Evolutionary conservation across 2,113 vertebrate species (phyloP).

Genomic region (Crocuta crocuta): DNA sequence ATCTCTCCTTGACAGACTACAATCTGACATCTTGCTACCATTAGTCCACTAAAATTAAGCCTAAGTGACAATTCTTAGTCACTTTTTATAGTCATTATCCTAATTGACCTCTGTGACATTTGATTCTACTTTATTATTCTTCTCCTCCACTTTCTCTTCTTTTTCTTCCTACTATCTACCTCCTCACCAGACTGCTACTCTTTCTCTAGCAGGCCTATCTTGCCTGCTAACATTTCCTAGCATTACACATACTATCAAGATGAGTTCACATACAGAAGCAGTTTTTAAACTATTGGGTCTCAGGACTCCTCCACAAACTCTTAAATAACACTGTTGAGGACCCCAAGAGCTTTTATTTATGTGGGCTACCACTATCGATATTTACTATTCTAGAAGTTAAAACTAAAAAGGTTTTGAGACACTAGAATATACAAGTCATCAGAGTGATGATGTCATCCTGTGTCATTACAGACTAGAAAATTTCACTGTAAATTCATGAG

Average conservation of each 20-base stretch:
- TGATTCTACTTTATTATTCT: neutral
- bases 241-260: neutral
- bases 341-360: neutral
- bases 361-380: neutral
- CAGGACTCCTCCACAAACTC: neutral
- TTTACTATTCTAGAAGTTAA: constrained; percentile 27
- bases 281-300: neutral
- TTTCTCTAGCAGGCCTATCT: neutral
- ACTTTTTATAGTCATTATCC: neutral
- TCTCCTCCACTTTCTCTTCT: neutral
- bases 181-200: neutral
- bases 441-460: neutral
- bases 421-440: neutral
- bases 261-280: neutral
- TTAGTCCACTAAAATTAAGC: constrained; percentile 8
- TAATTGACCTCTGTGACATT: neutral
- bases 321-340: neutral
- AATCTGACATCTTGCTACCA: neutral
- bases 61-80: constrained; percentile 21
- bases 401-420: neutral
- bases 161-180: neutral
- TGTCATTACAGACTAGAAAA: neutral
- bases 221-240: neutral
- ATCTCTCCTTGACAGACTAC: neutral
- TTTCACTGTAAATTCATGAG: neutral